phyloP scores from a whole-genome alignment of 1,140 invertebrate species.

The Wasmannia auropunctata region DNA sequence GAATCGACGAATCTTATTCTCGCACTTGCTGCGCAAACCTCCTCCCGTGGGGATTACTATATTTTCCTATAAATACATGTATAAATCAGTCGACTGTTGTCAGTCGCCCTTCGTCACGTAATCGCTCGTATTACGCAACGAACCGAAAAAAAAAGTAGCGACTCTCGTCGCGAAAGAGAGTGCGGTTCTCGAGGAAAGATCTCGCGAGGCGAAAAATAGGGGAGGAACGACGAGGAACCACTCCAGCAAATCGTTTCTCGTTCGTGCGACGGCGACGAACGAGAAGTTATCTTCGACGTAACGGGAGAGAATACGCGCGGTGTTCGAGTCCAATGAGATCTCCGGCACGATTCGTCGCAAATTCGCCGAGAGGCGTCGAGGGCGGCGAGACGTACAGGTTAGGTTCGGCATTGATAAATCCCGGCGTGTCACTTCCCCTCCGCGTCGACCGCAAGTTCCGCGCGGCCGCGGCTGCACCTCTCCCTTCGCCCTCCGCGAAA shows the following conservation, averaged over 20 bases:
- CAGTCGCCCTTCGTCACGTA: not conserved
- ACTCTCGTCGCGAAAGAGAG: not conserved
- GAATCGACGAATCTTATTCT: too few species aligned
- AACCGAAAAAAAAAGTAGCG: not conserved
- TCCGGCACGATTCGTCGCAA: too few species aligned
- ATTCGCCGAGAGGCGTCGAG: too few species aligned
- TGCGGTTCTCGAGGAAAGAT: not conserved
- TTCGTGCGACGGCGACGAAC: too few species aligned
- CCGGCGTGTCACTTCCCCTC: not conserved
- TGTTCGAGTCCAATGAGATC: too few species aligned
- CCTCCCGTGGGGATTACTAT: not conserved
- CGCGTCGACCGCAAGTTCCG: not conserved
- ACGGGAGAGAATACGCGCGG: too few species aligned
- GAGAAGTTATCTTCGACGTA: too few species aligned
- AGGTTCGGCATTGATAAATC: not conserved
- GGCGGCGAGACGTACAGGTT: not conserved
- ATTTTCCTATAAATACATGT: not conserved
- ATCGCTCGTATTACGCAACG: not conserved
- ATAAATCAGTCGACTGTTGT: not conserved
- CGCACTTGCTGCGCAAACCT: not conserved
- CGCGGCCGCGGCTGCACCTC: not conserved
- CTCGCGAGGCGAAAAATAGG: not conserved
- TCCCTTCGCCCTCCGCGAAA: not conserved
- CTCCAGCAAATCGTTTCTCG: not conserved
- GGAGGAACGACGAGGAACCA: too few species aligned